Evolutionary conservation across 2,888 invertebrate genomes (phyloP), one percentile per base, ranked within the genome.

Genomic region (Dicranocentrus wangi): DNA sequence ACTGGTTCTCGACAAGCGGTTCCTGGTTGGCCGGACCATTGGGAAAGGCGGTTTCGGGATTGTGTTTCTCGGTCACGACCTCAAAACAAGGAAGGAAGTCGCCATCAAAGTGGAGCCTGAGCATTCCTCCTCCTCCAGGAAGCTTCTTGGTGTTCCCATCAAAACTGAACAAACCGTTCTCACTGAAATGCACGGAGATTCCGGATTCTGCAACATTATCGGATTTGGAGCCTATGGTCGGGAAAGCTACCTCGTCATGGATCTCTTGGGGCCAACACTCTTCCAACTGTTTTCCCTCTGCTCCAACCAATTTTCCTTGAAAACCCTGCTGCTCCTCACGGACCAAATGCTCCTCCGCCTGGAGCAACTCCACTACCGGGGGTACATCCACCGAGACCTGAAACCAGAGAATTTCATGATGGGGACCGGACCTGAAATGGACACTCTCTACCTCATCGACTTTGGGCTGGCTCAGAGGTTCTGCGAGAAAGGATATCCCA

Each of bases 361-460:
- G 27, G 53, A 73, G 42, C 21, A 2, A 1, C 13, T 73, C 13
- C 73, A 73, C 23, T 2, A 8, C 2, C 42, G 28, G 17, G 51
- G 53, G 28, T 53, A 51, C 13, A 25, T 73, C 28, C 73, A 73
- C 21, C 43, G 73, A 1, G 65, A 65, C 25, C 32, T 73, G 5
- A 73, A 73, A 32, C 73, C 73, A 0, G 73, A 73, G 7, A 63
- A 73, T 19, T 51, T 73, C 28, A 8, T 65, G 19, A 65, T 73
- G 19, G 73, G 73, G 15, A 27, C 27, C 1, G 73, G 65, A 3
- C 15, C 23, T 13, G 28, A 63, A 15, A 28, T 19, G 2, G 21
- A 73, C 10, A 65, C 17, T 32, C 27, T 65, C 53, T 63, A 51
- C 27, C 42, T 65, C 27, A 32, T 51, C 19, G 73, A 73, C 23